Base-by-base conservation (phyloP, 2,888 invertebrate species). In the Harpalus rubripes region DNA sequence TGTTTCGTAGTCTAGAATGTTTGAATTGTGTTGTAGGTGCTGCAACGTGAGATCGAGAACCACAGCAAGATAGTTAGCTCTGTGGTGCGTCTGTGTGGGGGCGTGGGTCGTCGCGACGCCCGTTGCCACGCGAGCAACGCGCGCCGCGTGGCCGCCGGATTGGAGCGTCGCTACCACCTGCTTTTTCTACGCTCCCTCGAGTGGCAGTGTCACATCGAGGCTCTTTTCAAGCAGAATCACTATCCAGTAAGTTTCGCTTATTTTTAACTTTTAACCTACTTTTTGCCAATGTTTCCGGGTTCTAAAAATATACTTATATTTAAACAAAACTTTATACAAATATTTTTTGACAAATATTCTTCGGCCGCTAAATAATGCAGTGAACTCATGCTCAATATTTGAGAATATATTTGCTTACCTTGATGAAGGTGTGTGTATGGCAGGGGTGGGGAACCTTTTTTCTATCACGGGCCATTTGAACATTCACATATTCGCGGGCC, bases 1-100 rank as follows among this genome's bases (percentile, higher is more conserved):
- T 32, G 32, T 32, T 32, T 32, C 32, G 3, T 32, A 32, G 32
- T 32, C 32, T 32, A 32, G 32, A 32, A 32, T 32, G 32, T 32
- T 32, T 32, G 32, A 32, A 32, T 32, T 32, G 32, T 32, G 32
- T 32, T 32, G 3, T 94, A 98, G 98, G 96, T 96, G 93, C 95
- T 98, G 91, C 97, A 98, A 93, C 95, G 95, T 90, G 97, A 98
- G 93, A 97, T 98, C 92, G 96, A 97, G 94, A 96, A 96, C 91
- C 97, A 96, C 93, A 95, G 96, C 88, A 95, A 96, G 92, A 95
- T 96, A 91, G 96, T 96, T 90, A 94, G 93, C 90, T 95, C 95
- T 85, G 95, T 95, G 92, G 95, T 95, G 91, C 95, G 95, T 91
- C 94, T 95, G 91, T 96, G 95, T 92, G 95, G 93, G 90, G 94